Percentiles rank a stretch among this genome's conserved stretches.
Evolutionary conservation across 2,888 invertebrate species (phyloP).

Genomic region (Tipula vernalis): DNA sequence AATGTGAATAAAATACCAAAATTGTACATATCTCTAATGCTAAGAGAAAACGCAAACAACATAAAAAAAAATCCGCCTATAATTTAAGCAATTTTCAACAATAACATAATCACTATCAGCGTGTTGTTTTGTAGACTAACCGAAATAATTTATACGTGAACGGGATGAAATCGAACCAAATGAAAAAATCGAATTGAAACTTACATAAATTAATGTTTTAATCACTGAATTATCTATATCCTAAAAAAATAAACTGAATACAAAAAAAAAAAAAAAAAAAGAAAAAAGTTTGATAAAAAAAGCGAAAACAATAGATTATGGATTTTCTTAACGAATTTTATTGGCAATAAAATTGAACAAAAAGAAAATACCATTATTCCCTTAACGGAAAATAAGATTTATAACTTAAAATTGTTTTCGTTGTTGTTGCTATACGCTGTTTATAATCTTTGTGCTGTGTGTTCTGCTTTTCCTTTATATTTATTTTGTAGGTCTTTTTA

Average conservation of each 20-base stretch:
- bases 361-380: not conserved
- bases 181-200: not conserved
- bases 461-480: not conserved
- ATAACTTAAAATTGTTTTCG: not conserved
- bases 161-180: not conserved
- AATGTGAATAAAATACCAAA: not conserved
- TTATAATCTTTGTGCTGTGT: not conserved
- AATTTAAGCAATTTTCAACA: not conserved
- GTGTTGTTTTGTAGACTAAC: not conserved
- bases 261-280: not conserved
- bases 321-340: not conserved
- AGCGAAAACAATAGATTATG: not conserved
- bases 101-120: not conserved
- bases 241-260: not conserved
- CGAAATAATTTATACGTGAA: not conserved
- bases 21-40: not conserved
- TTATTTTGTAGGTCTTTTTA: not conserved
- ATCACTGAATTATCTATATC: not conserved
- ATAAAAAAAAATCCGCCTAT: not conserved
- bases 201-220: not conserved
- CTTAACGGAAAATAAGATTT: not conserved
- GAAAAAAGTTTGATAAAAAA: not conserved
- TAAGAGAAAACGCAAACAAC: not conserved
- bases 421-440: not conserved
- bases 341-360: not conserved